Evolutionary conservation across 2,888 invertebrate species (phyloP), one percentile per base, ranked within the genome.

Genomic region (Nysson spinosus): DNA sequence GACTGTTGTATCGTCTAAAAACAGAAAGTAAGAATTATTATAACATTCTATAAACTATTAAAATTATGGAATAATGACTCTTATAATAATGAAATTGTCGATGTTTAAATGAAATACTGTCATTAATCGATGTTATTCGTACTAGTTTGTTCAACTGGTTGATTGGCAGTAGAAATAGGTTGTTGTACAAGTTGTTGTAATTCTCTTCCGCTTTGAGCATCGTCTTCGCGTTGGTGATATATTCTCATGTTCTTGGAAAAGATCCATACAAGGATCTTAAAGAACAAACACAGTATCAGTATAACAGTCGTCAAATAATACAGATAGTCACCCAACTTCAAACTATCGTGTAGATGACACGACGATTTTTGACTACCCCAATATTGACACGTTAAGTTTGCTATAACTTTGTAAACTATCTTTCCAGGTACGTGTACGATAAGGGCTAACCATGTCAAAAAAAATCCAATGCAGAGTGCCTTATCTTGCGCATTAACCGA

Each of bases 341-440:
- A 84, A 0, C 88, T 84, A 56, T 89, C 84, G n/a, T 90, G 86
- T 3, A 90, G 82, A 52, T 87, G 85, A 44, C 90, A 90, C 0
- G 82, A 79, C 0, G 79, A 75, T 22, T 81, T 82, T 49, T 87
- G 83, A 17, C 80, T 79, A 3, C 89, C 88, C 88, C 89, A 88
- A 42, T 88, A 88, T 30, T 87, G 83, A 55, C 90, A 90, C 1
- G 89, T 88, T 28, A 79, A 62, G 47, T 87, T 87, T 28, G 91
- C 89, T 12, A 93, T 88, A 4, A 87, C 80, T 43, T 91, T 89
- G 76, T 93, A 93, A 14, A 91, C 83, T 28, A 93, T 85, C 70
- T 92, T 92, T 0, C 91, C 91, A 0, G 92, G 92, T 2, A 93
- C 81, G 79, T 91, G 91, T 0, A 90, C 89, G 35, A 92, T 87